Percentiles rank a stretch among this genome's conserved stretches.
Conservation (phyloP, 2,888 invertebrate species). For the Prionchulus punctatus region DNA sequence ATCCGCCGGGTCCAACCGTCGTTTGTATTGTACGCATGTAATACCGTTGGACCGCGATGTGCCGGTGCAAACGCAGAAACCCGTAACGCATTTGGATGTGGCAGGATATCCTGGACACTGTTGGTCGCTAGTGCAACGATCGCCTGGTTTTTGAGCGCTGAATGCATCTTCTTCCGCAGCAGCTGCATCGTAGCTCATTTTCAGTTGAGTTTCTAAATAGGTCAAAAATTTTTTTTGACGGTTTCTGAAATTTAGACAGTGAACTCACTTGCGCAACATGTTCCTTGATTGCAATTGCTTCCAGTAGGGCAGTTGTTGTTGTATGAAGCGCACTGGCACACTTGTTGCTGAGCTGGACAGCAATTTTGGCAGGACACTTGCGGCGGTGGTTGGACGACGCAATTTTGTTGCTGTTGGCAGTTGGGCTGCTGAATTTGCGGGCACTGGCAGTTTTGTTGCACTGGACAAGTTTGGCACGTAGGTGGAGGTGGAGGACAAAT, state of each 20-base stretch:
- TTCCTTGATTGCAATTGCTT: conserved; percentile 24
- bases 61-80: conserved; percentile 6
- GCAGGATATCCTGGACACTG: conserved; percentile 7
- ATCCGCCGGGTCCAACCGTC: background rate
- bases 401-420: no score
- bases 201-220: no score
- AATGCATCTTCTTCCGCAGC: background rate
- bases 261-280: conserved; percentile 20
- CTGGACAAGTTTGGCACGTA: no score
- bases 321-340: conserved; percentile 27
- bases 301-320: conserved; percentile 24
- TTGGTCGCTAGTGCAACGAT: background rate
- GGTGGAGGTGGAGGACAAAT: no score
- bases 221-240: no score
- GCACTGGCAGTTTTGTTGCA: no score
- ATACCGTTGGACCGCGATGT: conserved; percentile 8
- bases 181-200: background rate
- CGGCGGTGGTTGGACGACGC: no score
- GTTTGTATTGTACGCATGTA: background rate
- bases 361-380: no score
- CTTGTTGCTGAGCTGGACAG: conserved; percentile 18
- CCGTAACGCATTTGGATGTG: conserved; percentile 2
- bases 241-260: background rate
- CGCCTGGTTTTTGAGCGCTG: conserved; percentile 2
- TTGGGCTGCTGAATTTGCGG: no score